Conservation (phyloP, 2,888 invertebrate species). For the Lucinisca nassula region DNA sequence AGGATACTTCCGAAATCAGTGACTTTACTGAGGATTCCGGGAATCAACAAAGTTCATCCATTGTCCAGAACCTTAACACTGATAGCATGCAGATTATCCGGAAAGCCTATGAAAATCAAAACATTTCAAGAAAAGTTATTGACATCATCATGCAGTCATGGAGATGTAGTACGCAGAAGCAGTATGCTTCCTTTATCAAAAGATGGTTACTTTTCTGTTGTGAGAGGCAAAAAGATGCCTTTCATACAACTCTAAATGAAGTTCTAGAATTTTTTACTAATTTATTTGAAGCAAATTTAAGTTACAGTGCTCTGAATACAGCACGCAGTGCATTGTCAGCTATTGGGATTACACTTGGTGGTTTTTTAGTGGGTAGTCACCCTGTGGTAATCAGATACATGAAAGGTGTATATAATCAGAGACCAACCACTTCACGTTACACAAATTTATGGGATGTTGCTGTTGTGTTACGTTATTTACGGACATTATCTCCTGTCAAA, state of each 20-base stretch:
- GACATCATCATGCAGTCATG: conserved; percentile 45
- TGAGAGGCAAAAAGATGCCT: too few relatives aligned
- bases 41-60: conserved; percentile 35
- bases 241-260: too few relatives aligned
- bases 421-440: not conserved
- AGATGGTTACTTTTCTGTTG: conserved; percentile 56
- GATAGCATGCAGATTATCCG: conserved; percentile 44
- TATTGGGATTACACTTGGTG: too few relatives aligned
- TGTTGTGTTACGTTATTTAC: not conserved
- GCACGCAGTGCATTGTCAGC: conserved; percentile 44
- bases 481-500: not conserved
- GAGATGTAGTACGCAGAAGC: conserved; percentile 48
- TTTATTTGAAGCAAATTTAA: conserved; percentile 28
- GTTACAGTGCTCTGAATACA: conserved; percentile 50
- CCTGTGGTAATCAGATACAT: too few relatives aligned
- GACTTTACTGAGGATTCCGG: not conserved
- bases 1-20: conserved; percentile 16
- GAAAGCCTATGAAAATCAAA: conserved; percentile 23
- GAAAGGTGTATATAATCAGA: too few relatives aligned
- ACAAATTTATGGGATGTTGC: not conserved
- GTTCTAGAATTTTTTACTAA: conserved; percentile 43
- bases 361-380: too few relatives aligned
- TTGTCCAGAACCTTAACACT: conserved; percentile 22
- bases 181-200: conserved; percentile 40
- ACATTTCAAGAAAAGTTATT: conserved; percentile 37